Percentiles rank a stretch among this genome's conserved stretches.
Evolutionary conservation across 2,888 invertebrate genomes (phyloP).

Genomic region (Falcaria lacertinaria): DNA sequence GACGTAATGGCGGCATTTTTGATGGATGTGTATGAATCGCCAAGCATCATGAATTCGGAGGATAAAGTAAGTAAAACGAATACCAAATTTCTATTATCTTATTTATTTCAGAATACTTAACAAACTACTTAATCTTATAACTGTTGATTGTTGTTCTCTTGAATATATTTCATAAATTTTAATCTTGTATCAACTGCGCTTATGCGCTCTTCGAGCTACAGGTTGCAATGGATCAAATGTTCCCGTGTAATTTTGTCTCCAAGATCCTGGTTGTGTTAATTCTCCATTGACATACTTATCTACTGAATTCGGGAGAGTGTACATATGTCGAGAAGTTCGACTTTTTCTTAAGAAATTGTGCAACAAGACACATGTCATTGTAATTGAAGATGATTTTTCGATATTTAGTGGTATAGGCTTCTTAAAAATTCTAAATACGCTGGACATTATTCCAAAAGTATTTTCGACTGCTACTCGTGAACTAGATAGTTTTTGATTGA

Average conservation of each 20-base stretch:
- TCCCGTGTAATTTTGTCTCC: neutral
- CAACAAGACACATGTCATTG: conserved; percentile 13
- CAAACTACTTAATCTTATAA: too few species aligned
- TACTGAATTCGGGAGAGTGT: conserved; percentile 20
- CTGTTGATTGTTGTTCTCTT: too few species aligned
- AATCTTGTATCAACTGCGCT: neutral
- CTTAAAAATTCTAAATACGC: conserved; percentile 5
- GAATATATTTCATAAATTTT: conserved; percentile 2
- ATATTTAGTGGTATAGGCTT: conserved; percentile 12
- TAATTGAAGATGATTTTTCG: conserved; percentile 11
- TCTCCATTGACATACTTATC: conserved; percentile 13
- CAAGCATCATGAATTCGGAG: conserved; percentile 1
- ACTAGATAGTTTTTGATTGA: too few species aligned
- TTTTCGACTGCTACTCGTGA: too few species aligned
- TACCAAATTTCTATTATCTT: too few species aligned
- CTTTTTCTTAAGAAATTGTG: conserved; percentile 21
- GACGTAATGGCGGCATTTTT: too few species aligned
- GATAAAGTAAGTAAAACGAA: conserved; percentile 6
- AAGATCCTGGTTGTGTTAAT: neutral
- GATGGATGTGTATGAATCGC: too few species aligned
- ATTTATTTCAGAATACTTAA: too few species aligned
- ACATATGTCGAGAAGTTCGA: conserved; percentile 14
- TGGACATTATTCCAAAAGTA: too few species aligned
- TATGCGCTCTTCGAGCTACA: neutral
- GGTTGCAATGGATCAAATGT: neutral